These are phyloP conservation scores for Otus sunia DNA, from an alignment of 2,113 vertebrate genomes.

Conservation along the genomic window DNA sequence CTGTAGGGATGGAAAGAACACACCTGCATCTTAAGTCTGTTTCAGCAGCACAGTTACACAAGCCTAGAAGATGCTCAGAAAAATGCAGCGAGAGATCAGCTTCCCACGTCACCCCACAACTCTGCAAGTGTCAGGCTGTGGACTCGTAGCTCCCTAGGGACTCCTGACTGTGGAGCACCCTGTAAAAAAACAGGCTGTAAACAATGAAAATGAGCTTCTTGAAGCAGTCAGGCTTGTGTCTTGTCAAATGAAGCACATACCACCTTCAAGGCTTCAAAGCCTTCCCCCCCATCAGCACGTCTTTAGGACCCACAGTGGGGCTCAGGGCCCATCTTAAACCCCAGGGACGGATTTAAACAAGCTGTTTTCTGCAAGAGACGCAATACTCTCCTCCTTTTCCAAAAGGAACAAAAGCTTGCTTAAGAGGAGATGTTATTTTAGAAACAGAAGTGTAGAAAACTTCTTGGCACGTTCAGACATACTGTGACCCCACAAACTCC, in stretches of 20 bases:
- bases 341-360: background rate
- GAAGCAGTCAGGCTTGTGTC: background rate
- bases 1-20: background rate
- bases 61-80: background rate
- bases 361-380: too few species aligned
- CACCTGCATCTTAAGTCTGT: background rate
- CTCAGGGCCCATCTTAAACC: background rate
- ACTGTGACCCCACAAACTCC: background rate
- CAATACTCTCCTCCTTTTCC: background rate
- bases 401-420: accelerated
- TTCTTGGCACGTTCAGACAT: accelerated
- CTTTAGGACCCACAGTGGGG: background rate
- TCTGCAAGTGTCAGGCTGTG: accelerated
- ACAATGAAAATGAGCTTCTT: background rate
- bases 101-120: accelerated
- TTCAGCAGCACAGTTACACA: background rate
- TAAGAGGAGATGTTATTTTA: background rate
- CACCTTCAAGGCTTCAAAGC: background rate
- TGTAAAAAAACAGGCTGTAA: accelerated
- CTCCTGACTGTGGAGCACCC: accelerated
- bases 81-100: accelerated
- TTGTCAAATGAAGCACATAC: accelerated
- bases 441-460: background rate
- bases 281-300: background rate
- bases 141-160: accelerated